Evolutionary conservation across 2,888 invertebrate genomes (phyloP).

Genomic region (Hydriomena furcata): DNA sequence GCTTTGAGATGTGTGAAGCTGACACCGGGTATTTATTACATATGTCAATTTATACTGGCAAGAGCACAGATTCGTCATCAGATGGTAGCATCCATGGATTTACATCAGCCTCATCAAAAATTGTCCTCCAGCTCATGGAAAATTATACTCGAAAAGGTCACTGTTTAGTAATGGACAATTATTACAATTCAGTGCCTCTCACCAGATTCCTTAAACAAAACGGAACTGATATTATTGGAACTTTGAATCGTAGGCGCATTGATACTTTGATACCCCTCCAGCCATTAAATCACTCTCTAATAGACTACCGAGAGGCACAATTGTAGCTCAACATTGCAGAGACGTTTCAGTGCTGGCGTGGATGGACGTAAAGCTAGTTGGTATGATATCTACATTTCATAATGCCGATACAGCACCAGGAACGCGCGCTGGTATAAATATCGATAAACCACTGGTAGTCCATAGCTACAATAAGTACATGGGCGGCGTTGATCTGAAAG

Average conservation of each 20-base stretch:
- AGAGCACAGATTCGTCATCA: conserved; percentile 4
- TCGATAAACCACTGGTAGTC: conserved; percentile 13
- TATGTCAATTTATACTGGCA: conserved; percentile 29
- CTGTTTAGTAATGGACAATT: neutral
- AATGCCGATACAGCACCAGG: conserved; percentile 1
- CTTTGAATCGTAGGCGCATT: no score
- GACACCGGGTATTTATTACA: conserved; percentile 28
- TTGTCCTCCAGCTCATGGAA: conserved; percentile 21
- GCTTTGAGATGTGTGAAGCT: conserved; percentile 19
- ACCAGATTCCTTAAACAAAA: no score
- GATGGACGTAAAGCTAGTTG: conserved; percentile 10
- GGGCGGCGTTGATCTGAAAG: conserved; percentile 37
- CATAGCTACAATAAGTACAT: conserved; percentile 35
- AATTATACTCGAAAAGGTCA: neutral
- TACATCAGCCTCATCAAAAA: conserved; percentile 29
- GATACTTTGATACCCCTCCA: no score
- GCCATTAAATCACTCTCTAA: no score
- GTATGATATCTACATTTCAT: conserved; percentile 6
- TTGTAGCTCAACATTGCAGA: conserved; percentile 4
- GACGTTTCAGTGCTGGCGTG: conserved; percentile 2
- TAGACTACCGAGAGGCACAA: no score
- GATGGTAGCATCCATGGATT: conserved; percentile 23
- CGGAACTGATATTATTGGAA: no score
- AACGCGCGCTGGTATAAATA: conserved; percentile 4
- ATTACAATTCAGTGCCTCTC: no score